These are phyloP conservation scores for Lophochroa leadbeateri DNA, from an alignment of 2,113 vertebrate species.

Conservation along the genomic window DNA sequence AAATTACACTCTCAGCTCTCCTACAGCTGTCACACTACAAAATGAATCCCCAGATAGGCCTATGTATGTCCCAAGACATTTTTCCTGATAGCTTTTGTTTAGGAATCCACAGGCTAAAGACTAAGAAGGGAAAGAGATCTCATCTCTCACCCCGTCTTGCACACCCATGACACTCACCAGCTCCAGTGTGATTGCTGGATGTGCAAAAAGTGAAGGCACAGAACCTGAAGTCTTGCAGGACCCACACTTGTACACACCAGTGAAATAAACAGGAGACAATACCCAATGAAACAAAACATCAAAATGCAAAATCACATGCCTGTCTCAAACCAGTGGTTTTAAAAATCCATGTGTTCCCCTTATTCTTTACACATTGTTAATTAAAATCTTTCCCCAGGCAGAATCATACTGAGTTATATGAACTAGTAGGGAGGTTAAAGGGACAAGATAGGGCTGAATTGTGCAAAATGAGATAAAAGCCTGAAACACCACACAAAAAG, in stretches of 20 bases:
- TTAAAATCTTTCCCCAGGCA: constrained; percentile 77
- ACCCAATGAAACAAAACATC: background rate
- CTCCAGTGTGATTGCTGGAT: background rate
- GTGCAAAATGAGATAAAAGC: constrained; percentile 53
- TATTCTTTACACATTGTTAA: constrained; percentile 63
- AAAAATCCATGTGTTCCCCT: constrained; percentile 1
- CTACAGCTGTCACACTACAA: constrained; percentile 30
- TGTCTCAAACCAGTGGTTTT: constrained; percentile 38
- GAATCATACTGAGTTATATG: constrained; percentile 62
- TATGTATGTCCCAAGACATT: background rate
- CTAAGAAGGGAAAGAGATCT: background rate
- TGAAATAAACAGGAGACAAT: background rate
- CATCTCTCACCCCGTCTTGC: background rate
- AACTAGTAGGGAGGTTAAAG: constrained; percentile 59
- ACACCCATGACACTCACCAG: background rate
- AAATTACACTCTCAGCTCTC: constrained; percentile 10
- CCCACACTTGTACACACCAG: rapidly evolving
- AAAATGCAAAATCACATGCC: background rate
- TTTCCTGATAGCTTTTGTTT: background rate
- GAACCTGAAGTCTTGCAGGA: background rate
- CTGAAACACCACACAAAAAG: background rate
- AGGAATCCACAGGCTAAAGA: background rate
- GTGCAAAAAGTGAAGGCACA: background rate
- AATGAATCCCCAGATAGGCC: background rate
- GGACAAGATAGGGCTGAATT: constrained; percentile 9